A percentile compares a stretch with the other conserved stretches of the same genome.
These are phyloP conservation scores for Zapornia atra DNA, from an alignment of 2,113 vertebrate genomes.

Conservation along the genomic window DNA sequence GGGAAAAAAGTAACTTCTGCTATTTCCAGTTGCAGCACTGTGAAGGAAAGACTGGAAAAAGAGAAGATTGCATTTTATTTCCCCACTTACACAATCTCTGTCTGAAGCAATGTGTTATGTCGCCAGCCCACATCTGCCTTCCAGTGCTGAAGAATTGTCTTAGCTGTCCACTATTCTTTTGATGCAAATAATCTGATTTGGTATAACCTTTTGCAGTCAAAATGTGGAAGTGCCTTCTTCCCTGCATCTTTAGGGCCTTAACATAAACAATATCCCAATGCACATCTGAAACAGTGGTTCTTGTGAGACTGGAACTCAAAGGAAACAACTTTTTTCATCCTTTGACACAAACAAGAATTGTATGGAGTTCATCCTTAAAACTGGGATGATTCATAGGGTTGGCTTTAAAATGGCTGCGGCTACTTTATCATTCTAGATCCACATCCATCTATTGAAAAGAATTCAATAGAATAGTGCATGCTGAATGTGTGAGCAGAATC, in stretches of 20 bases:
- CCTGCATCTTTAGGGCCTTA: background rate
- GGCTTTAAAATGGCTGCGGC: background rate
- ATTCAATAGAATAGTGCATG: conserved; percentile 4
- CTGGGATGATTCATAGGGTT: background rate
- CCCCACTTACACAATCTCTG: fast-evolving
- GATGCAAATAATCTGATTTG: background rate
- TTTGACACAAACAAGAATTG: background rate
- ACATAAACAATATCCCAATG: background rate
- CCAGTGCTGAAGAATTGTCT: background rate
- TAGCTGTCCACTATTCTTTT: background rate
- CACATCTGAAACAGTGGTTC: background rate
- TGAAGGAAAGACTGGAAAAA: background rate
- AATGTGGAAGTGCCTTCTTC: background rate
- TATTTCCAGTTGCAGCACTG: background rate
- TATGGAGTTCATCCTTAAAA: background rate
- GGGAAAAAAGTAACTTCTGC: background rate
- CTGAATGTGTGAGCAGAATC: conserved; percentile 15
- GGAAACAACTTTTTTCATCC: background rate
- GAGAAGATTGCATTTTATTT: background rate
- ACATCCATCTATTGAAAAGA: conserved; percentile 15
- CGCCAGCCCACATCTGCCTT: background rate
- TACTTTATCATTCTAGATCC: conserved; percentile 45
- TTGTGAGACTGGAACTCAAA: background rate
- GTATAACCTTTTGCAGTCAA: background rate
- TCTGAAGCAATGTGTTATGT: background rate